These are phyloP conservation scores for Gonocerus acuteangulatus DNA, from an alignment of 2,888 invertebrate genomes.

Conservation along the genomic window DNA sequence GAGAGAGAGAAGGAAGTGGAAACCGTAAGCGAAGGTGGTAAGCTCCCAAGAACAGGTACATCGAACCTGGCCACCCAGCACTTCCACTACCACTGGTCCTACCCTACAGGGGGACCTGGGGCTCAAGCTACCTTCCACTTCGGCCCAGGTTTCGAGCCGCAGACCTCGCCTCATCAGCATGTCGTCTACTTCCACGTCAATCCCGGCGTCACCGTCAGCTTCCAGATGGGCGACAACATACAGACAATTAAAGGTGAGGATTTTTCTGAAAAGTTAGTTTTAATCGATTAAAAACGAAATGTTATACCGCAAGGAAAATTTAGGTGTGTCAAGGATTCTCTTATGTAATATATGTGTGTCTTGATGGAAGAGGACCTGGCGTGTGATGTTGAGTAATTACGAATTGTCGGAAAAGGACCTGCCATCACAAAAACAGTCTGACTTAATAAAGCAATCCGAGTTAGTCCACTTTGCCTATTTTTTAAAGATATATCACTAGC, in stretches of 20 bases:
- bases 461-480: too few relatives aligned
- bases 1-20: not conserved
- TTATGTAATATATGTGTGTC: too few relatives aligned
- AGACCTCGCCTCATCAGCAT: constrained; percentile 48
- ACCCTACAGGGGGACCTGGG: constrained; percentile 46
- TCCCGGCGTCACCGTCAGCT: constrained; percentile 67
- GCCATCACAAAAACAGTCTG: too few relatives aligned
- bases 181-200: constrained; percentile 67
- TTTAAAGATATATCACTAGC: too few relatives aligned
- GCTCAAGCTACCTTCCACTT: constrained; percentile 51
- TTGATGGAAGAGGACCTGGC: too few relatives aligned
- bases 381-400: too few relatives aligned
- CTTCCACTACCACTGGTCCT: constrained; percentile 46
- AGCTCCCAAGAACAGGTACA: constrained; percentile 42
- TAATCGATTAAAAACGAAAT: too few relatives aligned
- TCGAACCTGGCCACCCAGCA: constrained; percentile 46
- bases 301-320: too few relatives aligned
- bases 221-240: constrained; percentile 65
- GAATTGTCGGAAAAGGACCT: too few relatives aligned
- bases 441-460: too few relatives aligned
- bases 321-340: too few relatives aligned
- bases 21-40: constrained; percentile 40
- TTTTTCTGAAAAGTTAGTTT: too few relatives aligned
- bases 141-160: constrained; percentile 44
- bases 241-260: constrained; percentile 70